Conservation (phyloP, 2,113 vertebrate species). For the Athene noctua region DNA sequence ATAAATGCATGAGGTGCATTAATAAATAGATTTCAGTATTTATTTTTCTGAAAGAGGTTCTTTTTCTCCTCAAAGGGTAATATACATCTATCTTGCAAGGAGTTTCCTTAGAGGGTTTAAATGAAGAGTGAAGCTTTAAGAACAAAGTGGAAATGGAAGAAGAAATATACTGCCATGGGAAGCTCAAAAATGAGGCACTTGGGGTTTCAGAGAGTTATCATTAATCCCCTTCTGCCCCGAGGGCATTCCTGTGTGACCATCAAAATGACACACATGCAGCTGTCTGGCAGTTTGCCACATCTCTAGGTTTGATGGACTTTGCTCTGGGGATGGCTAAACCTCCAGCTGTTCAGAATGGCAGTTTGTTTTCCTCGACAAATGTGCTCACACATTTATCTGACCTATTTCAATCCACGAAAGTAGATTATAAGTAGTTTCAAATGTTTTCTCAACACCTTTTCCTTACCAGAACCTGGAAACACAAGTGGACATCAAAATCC, state of each 20-base stretch:
- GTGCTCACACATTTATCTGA: not conserved
- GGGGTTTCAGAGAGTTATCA: slow-evolving; percentile 26
- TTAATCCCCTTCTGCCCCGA: slow-evolving; percentile 45
- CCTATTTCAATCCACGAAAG: not conserved
- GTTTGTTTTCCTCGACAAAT: slow-evolving; percentile 3
- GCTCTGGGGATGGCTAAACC: slow-evolving; percentile 23
- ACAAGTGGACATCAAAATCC: not conserved
- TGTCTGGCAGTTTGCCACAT: not conserved
- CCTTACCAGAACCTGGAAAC: not conserved
- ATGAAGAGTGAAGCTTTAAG: slow-evolving; percentile 52
- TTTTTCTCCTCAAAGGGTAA: slow-evolving; percentile 14
- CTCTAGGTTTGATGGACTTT: slow-evolving; percentile 11
- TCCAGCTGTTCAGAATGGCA: slow-evolving; percentile 15
- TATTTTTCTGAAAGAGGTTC: not conserved
- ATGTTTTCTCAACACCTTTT: not conserved
- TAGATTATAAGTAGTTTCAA: not conserved
- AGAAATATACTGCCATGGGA: slow-evolving; percentile 25
- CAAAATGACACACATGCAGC: slow-evolving; percentile 21
- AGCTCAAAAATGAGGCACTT: slow-evolving; percentile 30
- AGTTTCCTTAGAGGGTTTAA: slow-evolving; percentile 49
- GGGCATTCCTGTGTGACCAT: slow-evolving; percentile 22
- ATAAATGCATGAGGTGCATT: slow-evolving; percentile 44
- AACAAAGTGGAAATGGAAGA: slow-evolving; percentile 56
- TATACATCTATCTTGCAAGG: not conserved
- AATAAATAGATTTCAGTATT: slow-evolving; percentile 30